Conservation (phyloP, 1,140 invertebrate genomes). For the Trinorchestia longiramus region DNA sequence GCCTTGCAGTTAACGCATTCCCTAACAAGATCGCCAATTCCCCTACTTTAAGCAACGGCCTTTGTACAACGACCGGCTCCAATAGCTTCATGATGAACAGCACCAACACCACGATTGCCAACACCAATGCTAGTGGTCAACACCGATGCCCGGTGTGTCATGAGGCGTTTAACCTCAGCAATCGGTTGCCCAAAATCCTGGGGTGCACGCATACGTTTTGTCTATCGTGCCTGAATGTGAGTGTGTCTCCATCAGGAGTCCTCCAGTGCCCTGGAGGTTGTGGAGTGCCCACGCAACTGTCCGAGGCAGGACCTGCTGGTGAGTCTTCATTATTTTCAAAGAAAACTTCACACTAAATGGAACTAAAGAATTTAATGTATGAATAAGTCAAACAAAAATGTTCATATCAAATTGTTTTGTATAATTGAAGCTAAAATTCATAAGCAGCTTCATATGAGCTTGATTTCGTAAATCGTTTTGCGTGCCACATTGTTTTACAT, state of each 20-base stretch:
- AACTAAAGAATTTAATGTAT: too few relatives aligned
- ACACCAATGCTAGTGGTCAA: constrained; percentile 22
- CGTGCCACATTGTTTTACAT: too few relatives aligned
- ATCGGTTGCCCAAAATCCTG: constrained; percentile 62
- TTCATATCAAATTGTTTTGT: too few relatives aligned
- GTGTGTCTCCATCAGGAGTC: constrained; percentile 55
- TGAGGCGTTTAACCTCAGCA: not conserved
- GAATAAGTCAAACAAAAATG: too few relatives aligned
- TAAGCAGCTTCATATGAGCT: too few relatives aligned
- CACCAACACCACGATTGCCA: constrained; percentile 50
- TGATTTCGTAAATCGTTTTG: too few relatives aligned
- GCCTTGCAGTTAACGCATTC: not conserved
- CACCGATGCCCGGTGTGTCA: constrained; percentile 58
- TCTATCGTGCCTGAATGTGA: constrained; percentile 57
- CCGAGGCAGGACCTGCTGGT: constrained; percentile 62
- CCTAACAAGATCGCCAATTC: not conserved
- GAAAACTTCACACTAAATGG: too few relatives aligned
- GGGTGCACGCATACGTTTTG: constrained; percentile 63
- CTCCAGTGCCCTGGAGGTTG: constrained; percentile 62
- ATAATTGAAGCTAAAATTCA: too few relatives aligned
- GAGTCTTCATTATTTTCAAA: not conserved
- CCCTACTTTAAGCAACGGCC: constrained; percentile 16
- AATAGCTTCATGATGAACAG: constrained; percentile 18
- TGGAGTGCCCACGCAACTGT: constrained; percentile 59
- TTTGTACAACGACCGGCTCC: not conserved